phyloP scores from a whole-genome alignment of 1,140 invertebrate species.

The Gryon sp. region DNA sequence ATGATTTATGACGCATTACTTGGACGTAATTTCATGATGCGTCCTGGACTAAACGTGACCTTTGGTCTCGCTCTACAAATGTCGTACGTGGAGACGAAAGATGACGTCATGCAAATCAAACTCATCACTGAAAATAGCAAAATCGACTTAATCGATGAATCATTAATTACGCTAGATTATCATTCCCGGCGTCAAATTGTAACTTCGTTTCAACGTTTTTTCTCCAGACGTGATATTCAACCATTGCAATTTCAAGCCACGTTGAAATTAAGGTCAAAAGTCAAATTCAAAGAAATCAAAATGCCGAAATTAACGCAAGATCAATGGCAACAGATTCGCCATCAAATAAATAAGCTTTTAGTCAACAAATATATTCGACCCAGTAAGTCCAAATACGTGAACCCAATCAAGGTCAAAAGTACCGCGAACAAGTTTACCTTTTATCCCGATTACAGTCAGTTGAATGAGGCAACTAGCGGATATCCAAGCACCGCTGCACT shows the following conservation, averaged over 20 bases:
- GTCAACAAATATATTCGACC: conserved; percentile 48
- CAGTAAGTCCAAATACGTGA: conserved; percentile 42
- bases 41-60: conserved; percentile 47
- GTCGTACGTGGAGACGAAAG: conserved; percentile 23
- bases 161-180: too few species aligned
- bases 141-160: background rate
- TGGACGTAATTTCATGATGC: conserved; percentile 58
- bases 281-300: background rate
- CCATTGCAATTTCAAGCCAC: background rate
- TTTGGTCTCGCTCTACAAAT: conserved; percentile 43
- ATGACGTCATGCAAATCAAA: conserved; percentile 7
- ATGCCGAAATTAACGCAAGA: background rate
- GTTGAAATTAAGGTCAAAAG: conserved; percentile 9
- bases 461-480: conserved; percentile 72
- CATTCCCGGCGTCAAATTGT: background rate
- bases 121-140: background rate
- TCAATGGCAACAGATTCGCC: background rate
- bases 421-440: conserved; percentile 49
- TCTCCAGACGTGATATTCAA: background rate
- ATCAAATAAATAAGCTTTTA: conserved; percentile 41
- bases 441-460: conserved; percentile 71
- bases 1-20: conserved; percentile 55
- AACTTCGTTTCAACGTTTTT: background rate
- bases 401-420: conserved; percentile 58
- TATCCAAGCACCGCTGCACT: background rate